Conservation (phyloP, 2,113 vertebrate genomes). For the Percopsis transmontana region DNA sequence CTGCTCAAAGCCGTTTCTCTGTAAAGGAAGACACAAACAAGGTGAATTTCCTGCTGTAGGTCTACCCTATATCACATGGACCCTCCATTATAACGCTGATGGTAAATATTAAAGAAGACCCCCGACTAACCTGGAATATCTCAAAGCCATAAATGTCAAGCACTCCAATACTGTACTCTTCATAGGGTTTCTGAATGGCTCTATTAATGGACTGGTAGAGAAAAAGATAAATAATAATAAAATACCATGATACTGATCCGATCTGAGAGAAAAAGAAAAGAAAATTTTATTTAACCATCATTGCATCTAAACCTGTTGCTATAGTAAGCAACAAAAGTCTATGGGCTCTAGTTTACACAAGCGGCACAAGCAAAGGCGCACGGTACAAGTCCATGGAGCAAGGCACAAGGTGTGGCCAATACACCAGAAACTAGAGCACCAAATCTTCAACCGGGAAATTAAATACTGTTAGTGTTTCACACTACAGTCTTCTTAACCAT, state of each 20-base stretch:
- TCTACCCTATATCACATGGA: slow-evolving; percentile 5
- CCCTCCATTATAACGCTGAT: slow-evolving; percentile 16
- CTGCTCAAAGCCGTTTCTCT: slow-evolving; percentile 98
- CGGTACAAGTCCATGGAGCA: too few relatives aligned
- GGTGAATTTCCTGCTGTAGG: neutral
- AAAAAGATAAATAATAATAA: slow-evolving; percentile 1
- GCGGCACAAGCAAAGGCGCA: too few relatives aligned
- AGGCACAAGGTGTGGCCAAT: too few relatives aligned
- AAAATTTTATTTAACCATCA: neutral
- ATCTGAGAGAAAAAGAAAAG: neutral
- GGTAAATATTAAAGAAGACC: neutral
- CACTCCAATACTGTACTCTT: slow-evolving; percentile 93
- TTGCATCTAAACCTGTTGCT: neutral
- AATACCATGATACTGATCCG: too few relatives aligned
- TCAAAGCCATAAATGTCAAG: slow-evolving; percentile 98
- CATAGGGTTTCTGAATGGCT: slow-evolving; percentile 89
- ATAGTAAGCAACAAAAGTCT: too few relatives aligned
- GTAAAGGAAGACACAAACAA: slow-evolving; percentile 4
- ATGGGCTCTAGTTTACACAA: too few relatives aligned
- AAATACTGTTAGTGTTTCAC: too few relatives aligned
- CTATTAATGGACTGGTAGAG: slow-evolving; percentile 86
- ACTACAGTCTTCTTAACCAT: too few relatives aligned
- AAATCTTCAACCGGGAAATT: too few relatives aligned
- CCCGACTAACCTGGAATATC: slow-evolving; percentile 89
- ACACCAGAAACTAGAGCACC: too few relatives aligned